Base-by-base conservation (phyloP, 2,113 vertebrate genomes). In the Sylvietta virens region DNA sequence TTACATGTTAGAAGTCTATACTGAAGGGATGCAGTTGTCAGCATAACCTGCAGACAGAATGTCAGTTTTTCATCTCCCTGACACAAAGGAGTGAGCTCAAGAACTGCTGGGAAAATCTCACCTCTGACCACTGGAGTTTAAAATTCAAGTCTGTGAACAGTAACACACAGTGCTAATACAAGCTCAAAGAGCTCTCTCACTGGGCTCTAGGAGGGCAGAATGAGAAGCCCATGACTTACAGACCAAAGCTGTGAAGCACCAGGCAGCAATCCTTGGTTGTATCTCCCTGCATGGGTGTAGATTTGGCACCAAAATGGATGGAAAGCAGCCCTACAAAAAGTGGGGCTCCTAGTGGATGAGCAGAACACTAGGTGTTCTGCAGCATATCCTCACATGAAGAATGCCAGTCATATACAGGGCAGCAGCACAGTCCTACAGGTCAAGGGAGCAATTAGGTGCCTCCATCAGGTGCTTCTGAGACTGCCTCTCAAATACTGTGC, bases 321-420 rank as follows among this genome's bases (percentile, higher is more conserved):
- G 15, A 84, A 92, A 91, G 13, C 26, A 79, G 37, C 31, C 10
- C 64, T 57, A 17, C 33, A 65, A 57, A 45, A 39, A 30, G 31
- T 10, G 37, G 9, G 21, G 4, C 9, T 42, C 47, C 24, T 45
- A 13, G 18, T 10, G 6, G 40, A 51, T 6, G 15, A 87, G 35
- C 3, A 56, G 48, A 79, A 64, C 24, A 7, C 0, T n/a, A n/a
- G n/a, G n/a, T n/a, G n/a, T n/a, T n/a, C 57, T 86, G 44, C 40
- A 71, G 37, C 0, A 1, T 3, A 30, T 8, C 26, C 26, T 22
- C 17, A 13, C 0, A 1, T 16, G 22, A 84, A 66, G 17, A 73
- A 56, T 3, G 13, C 9, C 31, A 44, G 4, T 15, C 40, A 30
- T 7, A 37, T 10, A 35, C 2, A 15, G 9, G 35, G 27, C 44